Conservation (phyloP, 2,113 vertebrate genomes). For the Gambusia affinis region DNA sequence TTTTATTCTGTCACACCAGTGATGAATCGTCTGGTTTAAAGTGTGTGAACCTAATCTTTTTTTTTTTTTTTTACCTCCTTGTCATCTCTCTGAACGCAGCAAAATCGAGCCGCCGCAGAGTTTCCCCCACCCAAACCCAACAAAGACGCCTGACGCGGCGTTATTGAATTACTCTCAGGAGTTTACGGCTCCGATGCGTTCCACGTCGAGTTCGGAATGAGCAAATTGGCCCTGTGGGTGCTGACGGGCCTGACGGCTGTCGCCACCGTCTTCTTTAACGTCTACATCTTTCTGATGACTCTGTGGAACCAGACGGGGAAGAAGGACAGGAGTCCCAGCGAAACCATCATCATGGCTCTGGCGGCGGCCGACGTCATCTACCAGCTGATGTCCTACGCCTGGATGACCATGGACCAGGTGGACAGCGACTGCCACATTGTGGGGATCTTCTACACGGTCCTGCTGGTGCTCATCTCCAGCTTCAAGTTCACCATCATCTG, state of each 20-base stretch:
- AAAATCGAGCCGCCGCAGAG: constrained; percentile 32
- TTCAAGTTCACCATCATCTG: constrained; percentile 79
- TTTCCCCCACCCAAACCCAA: neutral
- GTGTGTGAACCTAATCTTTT: constrained; percentile 21
- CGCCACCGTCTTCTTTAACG: constrained; percentile 76
- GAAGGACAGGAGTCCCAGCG: constrained; percentile 68
- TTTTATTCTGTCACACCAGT: constrained; percentile 44
- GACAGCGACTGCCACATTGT: constrained; percentile 56
- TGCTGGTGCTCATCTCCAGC: constrained; percentile 64
- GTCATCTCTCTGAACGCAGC: constrained; percentile 41
- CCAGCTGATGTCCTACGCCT: constrained; percentile 72
- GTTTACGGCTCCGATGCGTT: constrained; percentile 13
- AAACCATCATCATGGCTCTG: constrained; percentile 74
- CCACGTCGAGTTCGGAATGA: constrained; percentile 16
- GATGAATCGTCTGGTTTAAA: constrained; percentile 41
- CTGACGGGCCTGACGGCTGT: constrained; percentile 63
- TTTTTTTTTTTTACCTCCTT: constrained; percentile 19
- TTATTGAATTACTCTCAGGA: constrained; percentile 2
- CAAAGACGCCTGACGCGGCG: constrained; percentile 5
- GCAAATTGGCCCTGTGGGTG: constrained; percentile 64
- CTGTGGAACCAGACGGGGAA: constrained; percentile 59
- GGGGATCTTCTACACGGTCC: constrained; percentile 31
- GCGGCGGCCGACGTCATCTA: constrained; percentile 51
- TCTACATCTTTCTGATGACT: constrained; percentile 73
- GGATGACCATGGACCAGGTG: constrained; percentile 74